Percentiles rank a stretch among this genome's conserved stretches.
Evolutionary conservation across 2,888 invertebrate species (phyloP).

Genomic region (Hofmannophila pseudospretella): DNA sequence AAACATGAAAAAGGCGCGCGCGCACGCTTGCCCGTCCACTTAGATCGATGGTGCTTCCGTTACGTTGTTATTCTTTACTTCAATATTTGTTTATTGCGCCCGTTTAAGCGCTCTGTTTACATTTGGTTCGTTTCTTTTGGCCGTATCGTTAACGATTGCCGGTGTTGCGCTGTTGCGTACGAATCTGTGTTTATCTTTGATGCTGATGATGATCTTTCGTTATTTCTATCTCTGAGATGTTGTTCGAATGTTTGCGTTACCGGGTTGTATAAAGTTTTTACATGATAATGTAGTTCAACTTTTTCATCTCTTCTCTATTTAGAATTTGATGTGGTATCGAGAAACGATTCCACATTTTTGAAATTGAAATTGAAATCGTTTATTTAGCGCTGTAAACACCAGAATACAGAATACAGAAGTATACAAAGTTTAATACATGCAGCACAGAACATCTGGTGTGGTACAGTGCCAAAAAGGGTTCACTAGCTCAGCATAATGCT

Average conservation of each 20-base stretch:
- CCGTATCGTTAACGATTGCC: slow-evolving; percentile 2
- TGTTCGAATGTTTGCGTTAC: neutral
- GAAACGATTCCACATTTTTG: no score
- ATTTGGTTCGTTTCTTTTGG: slow-evolving; percentile 17
- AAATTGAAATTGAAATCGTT: no score
- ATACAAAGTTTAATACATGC: no score
- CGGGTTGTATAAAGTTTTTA: no score
- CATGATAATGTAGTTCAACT: no score
- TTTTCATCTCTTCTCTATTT: no score
- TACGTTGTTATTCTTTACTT: slow-evolving; percentile 54
- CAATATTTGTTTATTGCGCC: slow-evolving; percentile 49
- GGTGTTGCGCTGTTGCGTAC: slow-evolving; percentile 7
- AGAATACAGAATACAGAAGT: no score
- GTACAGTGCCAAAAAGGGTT: no score
- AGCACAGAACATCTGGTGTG: no score
- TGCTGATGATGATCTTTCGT: slow-evolving; percentile 6
- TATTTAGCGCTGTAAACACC: no score
- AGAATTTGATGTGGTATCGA: no score
- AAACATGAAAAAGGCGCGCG: slow-evolving; percentile 43
- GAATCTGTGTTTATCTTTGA: slow-evolving; percentile 2
- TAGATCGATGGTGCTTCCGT: slow-evolving; percentile 66
- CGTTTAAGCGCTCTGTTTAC: slow-evolving; percentile 26
- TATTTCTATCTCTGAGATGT: neutral
- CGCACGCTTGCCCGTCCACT: slow-evolving; percentile 57
- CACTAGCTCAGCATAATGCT: no score